Evolutionary conservation across 2,113 vertebrate genomes (phyloP), one percentile per base, ranked within the genome.

Genomic region (Crocuta crocuta): DNA sequence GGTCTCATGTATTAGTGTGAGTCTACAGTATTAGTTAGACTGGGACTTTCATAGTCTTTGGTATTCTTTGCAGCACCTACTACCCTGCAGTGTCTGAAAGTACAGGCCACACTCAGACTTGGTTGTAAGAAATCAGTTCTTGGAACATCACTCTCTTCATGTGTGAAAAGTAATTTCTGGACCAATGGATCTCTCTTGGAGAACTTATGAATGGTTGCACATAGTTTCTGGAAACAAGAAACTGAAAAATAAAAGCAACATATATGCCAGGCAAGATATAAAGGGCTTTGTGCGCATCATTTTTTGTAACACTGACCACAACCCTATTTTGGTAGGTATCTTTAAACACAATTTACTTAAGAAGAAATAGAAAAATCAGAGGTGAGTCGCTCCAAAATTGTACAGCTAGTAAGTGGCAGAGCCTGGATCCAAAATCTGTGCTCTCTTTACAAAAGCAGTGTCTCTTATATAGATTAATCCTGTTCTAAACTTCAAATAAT

Each of bases 351-450:
- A 33, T 70, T 90, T 95, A 66, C 89, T 95, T 23, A 93, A 80
- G n/a, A 89, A 91, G 16, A 94, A 68, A 93, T 84, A 26, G 8
- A 63, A 90, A 90, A 94, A 65, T 71, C 16, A 88, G 55, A 79
- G 10, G 19, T 79, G 65, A 31, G 81, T 73, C 50, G 94, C 61
- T 97, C 70, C 15, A 45, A 88, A 70, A 61, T 7, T 65, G 16
- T 53, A 39, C 33, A 71, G 12, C 50, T 53, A 79, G 43, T 43
- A 89, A 82, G 79, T 68, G 73, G 55, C 68, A 92, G 23, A 83
- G 15, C 45, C 24, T 83, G 24, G 66, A 92, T 33, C 12, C 53
- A 23, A 89, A 86, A 35, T 68, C n/a, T 85, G 39, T 58, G 80
- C 9, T 80, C 31, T 79, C 39, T 76, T 90, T n/a, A 35, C 13